phyloP scores from a whole-genome alignment of 2,113 vertebrate species.

The Isurus oxyrinchus region DNA sequence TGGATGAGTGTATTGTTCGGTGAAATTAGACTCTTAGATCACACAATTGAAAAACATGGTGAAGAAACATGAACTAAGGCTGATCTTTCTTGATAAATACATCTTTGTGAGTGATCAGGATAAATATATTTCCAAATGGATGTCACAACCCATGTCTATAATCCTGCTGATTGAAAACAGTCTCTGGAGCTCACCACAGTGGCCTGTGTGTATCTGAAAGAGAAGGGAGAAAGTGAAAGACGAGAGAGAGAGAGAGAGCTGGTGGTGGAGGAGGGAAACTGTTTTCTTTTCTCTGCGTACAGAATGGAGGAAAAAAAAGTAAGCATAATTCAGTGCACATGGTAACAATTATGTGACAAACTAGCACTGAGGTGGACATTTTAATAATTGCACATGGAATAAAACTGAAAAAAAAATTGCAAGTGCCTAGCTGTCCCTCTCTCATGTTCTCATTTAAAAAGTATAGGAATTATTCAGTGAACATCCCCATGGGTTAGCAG shows the following conservation, averaged over 20 bases:
- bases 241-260: background rate
- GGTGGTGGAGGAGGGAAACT: background rate
- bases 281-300: too few species aligned
- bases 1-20: background rate
- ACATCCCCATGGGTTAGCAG: background rate
- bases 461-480: background rate
- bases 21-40: background rate
- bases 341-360: background rate
- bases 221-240: background rate
- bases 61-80: background rate
- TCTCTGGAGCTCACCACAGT: background rate
- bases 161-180: background rate
- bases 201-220: background rate
- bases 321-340: background rate
- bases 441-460: background rate
- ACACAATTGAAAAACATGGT: background rate
- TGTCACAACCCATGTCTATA: background rate
- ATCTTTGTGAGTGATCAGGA: background rate
- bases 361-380: background rate
- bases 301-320: background rate
- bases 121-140: background rate
- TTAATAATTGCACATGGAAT: background rate
- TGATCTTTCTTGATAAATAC: background rate
- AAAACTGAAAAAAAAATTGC: background rate
- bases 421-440: background rate